Percentiles rank a stretch among this genome's conserved stretches.
These are phyloP conservation scores for Zeus faber DNA, from an alignment of 2,113 vertebrate genomes.

Conservation along the genomic window DNA sequence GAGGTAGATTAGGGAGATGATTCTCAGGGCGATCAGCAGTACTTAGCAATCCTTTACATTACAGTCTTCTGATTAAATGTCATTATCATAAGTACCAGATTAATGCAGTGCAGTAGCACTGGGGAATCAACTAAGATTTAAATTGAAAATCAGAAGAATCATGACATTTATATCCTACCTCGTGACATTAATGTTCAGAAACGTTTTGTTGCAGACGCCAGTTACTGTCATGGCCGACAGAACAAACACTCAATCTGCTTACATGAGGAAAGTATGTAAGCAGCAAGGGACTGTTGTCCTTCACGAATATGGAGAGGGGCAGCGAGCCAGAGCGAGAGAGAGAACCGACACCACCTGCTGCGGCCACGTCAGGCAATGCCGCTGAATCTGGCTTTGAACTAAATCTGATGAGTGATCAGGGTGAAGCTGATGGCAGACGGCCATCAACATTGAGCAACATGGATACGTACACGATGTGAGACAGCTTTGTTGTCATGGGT, in stretches of 20 bases:
- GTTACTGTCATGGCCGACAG: not conserved
- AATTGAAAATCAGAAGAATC: too few species aligned
- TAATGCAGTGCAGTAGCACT: too few species aligned
- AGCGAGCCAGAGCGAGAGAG: not conserved
- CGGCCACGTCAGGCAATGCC: constrained; percentile 8
- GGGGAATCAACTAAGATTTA: too few species aligned
- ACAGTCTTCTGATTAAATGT: too few species aligned
- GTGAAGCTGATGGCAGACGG: too few species aligned
- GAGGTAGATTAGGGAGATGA: too few species aligned
- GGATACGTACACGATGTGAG: not conserved
- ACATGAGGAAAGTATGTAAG: not conserved
- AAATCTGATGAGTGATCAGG: not conserved
- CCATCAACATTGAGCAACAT: not conserved
- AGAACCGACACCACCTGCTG: constrained; percentile 10
- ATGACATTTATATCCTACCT: not conserved
- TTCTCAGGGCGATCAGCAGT: too few species aligned
- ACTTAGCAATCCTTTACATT: too few species aligned
- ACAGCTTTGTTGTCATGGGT: not conserved
- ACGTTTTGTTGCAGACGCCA: not conserved
- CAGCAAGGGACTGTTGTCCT: not conserved
- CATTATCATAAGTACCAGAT: too few species aligned
- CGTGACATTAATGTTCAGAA: not conserved
- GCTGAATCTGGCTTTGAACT: constrained; percentile 20
- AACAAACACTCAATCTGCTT: not conserved
- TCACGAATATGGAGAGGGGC: too few species aligned